phyloP scores from a whole-genome alignment of 2,113 vertebrate species.

The Pygoscelis adeliae region DNA sequence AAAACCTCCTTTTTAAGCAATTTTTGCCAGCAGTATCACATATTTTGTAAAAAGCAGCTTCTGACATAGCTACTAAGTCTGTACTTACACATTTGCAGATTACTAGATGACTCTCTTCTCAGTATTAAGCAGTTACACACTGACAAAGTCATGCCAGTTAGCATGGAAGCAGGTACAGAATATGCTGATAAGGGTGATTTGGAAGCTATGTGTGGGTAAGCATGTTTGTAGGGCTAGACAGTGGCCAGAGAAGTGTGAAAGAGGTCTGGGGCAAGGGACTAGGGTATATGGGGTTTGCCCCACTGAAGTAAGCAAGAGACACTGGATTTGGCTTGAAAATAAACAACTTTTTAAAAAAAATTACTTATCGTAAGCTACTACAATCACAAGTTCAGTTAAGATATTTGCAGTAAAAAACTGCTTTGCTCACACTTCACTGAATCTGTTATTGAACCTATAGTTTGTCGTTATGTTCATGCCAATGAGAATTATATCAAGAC shows the following conservation, averaged over 20 bases:
- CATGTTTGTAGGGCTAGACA: neutral
- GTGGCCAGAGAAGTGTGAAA: neutral
- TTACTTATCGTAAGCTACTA: neutral
- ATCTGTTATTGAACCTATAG: neutral
- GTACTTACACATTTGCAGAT: neutral
- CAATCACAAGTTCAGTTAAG: neutral
- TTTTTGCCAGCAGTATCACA: neutral
- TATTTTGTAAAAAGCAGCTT: neutral
- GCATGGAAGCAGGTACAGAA: neutral
- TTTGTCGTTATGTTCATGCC: neutral
- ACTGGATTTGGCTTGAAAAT: neutral
- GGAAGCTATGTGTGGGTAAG: neutral
- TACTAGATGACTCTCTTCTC: neutral
- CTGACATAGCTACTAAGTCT: neutral
- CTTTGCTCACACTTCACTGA: neutral
- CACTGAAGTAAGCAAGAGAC: neutral
- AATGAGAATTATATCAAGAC: neutral
- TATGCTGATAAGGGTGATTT: neutral
- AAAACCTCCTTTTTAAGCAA: neutral
- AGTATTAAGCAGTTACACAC: neutral
- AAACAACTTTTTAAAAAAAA: neutral
- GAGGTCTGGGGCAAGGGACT: neutral
- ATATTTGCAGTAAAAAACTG: neutral
- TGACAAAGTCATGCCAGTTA: neutral
- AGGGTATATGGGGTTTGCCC: neutral